Conservation (phyloP, 1,140 invertebrate genomes). For the Muscidifurax raptorellus region DNA sequence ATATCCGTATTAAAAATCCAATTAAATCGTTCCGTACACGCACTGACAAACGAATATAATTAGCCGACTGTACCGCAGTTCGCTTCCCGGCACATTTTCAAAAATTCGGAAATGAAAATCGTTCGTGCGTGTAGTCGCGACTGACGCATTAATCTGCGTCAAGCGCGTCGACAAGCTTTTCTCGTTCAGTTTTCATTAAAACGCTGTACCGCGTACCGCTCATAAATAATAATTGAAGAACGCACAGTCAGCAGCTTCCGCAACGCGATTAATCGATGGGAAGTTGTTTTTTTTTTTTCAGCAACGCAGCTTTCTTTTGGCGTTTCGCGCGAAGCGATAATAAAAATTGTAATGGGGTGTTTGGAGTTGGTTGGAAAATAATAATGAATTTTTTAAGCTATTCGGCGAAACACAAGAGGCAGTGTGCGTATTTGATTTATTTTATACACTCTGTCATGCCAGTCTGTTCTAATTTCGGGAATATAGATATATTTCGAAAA, state of each 20-base stretch:
- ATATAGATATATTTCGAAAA: neutral
- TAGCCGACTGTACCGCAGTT: too few species aligned
- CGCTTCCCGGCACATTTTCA: neutral
- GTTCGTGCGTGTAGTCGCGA: neutral
- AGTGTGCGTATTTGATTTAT: too few species aligned
- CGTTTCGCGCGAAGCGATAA: neutral
- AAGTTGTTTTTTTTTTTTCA: neutral
- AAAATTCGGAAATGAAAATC: neutral
- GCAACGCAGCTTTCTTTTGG: neutral
- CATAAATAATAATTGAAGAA: slow-evolving; percentile 54
- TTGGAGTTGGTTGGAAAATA: neutral
- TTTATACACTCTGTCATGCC: too few species aligned
- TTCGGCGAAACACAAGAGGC: too few species aligned
- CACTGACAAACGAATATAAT: neutral
- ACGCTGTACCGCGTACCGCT: neutral
- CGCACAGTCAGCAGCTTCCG: neutral
- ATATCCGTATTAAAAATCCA: neutral
- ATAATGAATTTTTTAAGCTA: too few species aligned
- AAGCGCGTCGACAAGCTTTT: slow-evolving; percentile 9
- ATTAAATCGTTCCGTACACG: too few species aligned
- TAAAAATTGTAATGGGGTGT: neutral
- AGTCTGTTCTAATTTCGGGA: too few species aligned
- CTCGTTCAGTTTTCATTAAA: slow-evolving; percentile 53
- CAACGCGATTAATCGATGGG: slow-evolving; percentile 50
- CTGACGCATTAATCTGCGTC: slow-evolving; percentile 14